phyloP scores from a whole-genome alignment of 1,140 invertebrate species.

The Lanistes nyassanus region DNA sequence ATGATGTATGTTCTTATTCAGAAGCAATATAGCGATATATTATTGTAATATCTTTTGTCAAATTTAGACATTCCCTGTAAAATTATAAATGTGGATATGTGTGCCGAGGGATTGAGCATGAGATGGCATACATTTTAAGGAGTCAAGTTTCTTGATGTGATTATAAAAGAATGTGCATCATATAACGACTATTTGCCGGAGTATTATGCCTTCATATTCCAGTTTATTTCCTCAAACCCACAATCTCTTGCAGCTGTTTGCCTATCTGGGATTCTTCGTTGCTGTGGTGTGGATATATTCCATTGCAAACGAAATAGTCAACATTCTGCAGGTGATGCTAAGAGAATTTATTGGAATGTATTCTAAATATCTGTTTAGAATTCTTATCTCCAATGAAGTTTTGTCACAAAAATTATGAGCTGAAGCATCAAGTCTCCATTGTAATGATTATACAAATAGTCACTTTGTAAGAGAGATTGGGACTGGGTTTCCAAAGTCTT shows the following conservation, averaged over 20 bases:
- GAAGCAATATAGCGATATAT: not conserved
- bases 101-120: too few relatives aligned
- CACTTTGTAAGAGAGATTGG: too few relatives aligned
- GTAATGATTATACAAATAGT: too few relatives aligned
- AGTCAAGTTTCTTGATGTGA: too few relatives aligned
- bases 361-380: too few relatives aligned
- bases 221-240: not conserved
- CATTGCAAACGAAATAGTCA: constrained; percentile 77
- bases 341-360: not conserved
- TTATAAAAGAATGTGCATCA: too few relatives aligned
- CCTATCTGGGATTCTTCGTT: constrained; percentile 74
- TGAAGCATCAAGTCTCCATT: not conserved
- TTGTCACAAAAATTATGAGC: not conserved
- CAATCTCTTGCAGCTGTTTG: constrained; percentile 68
- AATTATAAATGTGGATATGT: not conserved
- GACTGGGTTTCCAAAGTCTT: too few relatives aligned
- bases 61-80: not conserved
- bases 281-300: constrained; percentile 77
- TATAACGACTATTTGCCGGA: not conserved
- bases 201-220: not conserved
- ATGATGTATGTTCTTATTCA: constrained; percentile 50
- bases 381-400: not conserved
- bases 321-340: constrained; percentile 69
- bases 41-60: not conserved
- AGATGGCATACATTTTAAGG: too few relatives aligned